Evolutionary conservation across 1,140 invertebrate genomes (phyloP), one percentile per base, ranked within the genome.

Genomic region (Cyclargus thomasi): DNA sequence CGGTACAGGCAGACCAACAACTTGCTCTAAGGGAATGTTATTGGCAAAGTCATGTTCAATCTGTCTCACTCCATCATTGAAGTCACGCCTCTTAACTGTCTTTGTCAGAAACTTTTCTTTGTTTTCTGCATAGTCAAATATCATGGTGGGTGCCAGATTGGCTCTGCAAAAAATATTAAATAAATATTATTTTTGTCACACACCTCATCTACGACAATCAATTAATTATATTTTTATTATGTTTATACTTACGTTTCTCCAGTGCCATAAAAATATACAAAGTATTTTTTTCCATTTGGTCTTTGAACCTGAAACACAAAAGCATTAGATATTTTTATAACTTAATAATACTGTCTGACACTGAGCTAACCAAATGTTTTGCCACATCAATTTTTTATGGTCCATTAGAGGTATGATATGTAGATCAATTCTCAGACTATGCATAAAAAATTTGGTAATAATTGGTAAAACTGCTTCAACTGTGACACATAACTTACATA

Each of bases 251-350:
- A 97, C 94, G 95, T 97, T 93, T 99, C 97, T 76, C 96, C 95
- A 16, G 97, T 99, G 6, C 97, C 97, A 92, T 97, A 99, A 90
- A 99, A 99, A 84, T 95, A 95, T 68, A 99, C 96, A 87, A 95
- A 95, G 86, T 96, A 98, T 88, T 95, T 97, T 79, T 96, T 97
- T 47, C 94, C 94, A 82, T 94, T 94, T 71, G 93, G 92, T 75
- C 92, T 93, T 81, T 95, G 94, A 74, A 97, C 94, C 95, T 96
- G 76, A 71, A 93, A 73, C 16, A 74, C 70, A 74, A 74, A 65
- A 74, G 10, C 77, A 69, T 21, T 63, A 29, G 5, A 7, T 29
- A 23, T 23, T 23, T 23, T n/a, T n/a, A n/a, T n/a, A n/a, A n/a
- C n/a, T n/a, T n/a, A n/a, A n/a, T n/a, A n/a, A n/a, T n/a, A n/a